Conservation (phyloP, 2,888 invertebrate genomes). For the Cryptophagus acutangulus region DNA sequence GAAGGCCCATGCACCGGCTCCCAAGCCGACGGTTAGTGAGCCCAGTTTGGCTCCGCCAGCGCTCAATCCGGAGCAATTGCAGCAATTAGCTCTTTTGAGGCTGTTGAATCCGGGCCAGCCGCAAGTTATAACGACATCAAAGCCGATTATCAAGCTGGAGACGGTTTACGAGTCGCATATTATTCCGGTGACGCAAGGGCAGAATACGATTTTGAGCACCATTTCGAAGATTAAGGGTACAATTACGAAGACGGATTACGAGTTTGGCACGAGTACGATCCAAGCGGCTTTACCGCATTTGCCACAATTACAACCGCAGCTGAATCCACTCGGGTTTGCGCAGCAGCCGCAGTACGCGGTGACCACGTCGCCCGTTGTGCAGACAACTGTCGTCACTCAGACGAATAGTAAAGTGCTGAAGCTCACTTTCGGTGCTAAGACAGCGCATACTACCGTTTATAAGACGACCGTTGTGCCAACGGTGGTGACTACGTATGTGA, state of each 20-base stretch:
- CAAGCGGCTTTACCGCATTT: slow-evolving; percentile 48
- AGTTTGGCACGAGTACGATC: slow-evolving; percentile 69
- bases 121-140: slow-evolving; percentile 72
- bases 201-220: slow-evolving; percentile 70
- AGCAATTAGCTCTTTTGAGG: slow-evolving; percentile 68
- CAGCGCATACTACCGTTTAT: slow-evolving; percentile 79
- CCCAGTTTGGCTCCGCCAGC: slow-evolving; percentile 47
- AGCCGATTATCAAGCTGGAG: slow-evolving; percentile 69
- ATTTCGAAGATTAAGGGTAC: slow-evolving; percentile 73
- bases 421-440: slow-evolving; percentile 86
- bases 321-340: slow-evolving; percentile 45
- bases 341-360: slow-evolving; percentile 67
- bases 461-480: slow-evolving; percentile 80
- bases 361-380: slow-evolving; percentile 74
- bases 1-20: slow-evolving; percentile 45
- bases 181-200: slow-evolving; percentile 71
- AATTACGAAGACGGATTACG: slow-evolving; percentile 73
- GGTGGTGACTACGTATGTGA: slow-evolving; percentile 75
- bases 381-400: slow-evolving; percentile 72
- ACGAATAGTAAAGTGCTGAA: slow-evolving; percentile 79
- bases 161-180: slow-evolving; percentile 80
- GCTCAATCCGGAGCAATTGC: slow-evolving; percentile 66
- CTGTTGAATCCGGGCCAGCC: slow-evolving; percentile 66
- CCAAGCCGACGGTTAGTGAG: slow-evolving; percentile 33
- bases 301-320: slow-evolving; percentile 31